Evolutionary conservation across 2,888 invertebrate species (phyloP).

Genomic region (Sinotaia quadrata): DNA sequence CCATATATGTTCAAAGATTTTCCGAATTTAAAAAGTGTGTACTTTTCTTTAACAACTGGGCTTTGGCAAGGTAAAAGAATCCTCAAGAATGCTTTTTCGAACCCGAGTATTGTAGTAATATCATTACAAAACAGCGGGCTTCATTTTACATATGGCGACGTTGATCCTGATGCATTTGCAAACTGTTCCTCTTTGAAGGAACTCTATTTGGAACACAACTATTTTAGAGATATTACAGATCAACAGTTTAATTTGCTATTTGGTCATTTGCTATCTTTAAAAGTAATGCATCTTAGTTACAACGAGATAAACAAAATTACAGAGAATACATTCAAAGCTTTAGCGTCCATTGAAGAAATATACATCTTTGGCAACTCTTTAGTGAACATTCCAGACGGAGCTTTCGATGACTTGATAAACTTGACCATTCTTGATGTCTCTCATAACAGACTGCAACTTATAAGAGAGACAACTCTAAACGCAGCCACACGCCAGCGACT

Average conservation of each 20-base stretch:
- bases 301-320: constrained; percentile 9
- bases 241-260: constrained; percentile 7
- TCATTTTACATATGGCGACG: background rate
- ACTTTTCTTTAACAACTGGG: constrained; percentile 3
- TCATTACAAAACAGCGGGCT: constrained; percentile 19
- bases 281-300: constrained; percentile 11
- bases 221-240: background rate
- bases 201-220: constrained; percentile 18
- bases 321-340: background rate
- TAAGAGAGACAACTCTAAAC: constrained; percentile 31
- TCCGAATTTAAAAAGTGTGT: background rate
- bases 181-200: background rate
- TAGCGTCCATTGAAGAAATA: background rate
- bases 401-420: constrained; percentile 15
- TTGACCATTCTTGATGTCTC: constrained; percentile 16
- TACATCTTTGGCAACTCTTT: constrained; percentile 24
- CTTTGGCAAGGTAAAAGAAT: constrained; percentile 11
- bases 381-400: constrained; percentile 16
- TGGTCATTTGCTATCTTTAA: constrained; percentile 2
- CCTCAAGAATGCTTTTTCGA: constrained; percentile 11
- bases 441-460: constrained; percentile 26
- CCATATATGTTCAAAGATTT: background rate
- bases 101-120: background rate
- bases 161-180: constrained; percentile 12
- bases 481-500: constrained; percentile 14